Percentiles rank a stretch among this genome's conserved stretches.
Conservation (phyloP, 1,140 invertebrate genomes). For the Bacillus rossius region DNA sequence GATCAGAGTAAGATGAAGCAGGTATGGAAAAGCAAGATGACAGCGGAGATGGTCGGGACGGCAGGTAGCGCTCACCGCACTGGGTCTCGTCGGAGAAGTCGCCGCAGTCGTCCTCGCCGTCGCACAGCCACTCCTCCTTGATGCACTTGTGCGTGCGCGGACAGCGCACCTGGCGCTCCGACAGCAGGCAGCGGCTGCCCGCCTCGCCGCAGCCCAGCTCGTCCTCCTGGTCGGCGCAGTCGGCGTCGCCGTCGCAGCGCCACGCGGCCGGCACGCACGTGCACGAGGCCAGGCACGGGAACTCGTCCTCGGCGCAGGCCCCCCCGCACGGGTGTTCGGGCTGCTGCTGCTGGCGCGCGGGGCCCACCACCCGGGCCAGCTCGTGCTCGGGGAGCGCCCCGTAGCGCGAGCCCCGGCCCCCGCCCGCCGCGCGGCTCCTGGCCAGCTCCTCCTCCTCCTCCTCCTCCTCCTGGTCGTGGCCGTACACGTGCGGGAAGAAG, state of each 20-base stretch:
- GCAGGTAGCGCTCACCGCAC: conserved; percentile 65
- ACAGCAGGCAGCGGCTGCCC: conserved; percentile 48
- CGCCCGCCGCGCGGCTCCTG: neutral
- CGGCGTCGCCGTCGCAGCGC: conserved; percentile 53
- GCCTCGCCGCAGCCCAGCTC: conserved; percentile 53
- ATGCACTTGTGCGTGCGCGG: conserved; percentile 68
- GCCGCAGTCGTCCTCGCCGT: conserved; percentile 67
- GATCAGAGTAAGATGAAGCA: no score
- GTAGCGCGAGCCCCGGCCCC: neutral
- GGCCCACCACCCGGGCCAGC: neutral
- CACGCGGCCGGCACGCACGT: conserved; percentile 31
- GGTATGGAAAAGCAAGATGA: no score
- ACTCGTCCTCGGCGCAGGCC: neutral
- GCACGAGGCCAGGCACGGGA: conserved; percentile 1
- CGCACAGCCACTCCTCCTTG: conserved; percentile 68
- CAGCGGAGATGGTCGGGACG: no score
- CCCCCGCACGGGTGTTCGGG: neutral
- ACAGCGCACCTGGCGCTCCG: conserved; percentile 56
- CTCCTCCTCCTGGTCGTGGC: neutral
- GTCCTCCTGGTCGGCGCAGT: conserved; percentile 61
- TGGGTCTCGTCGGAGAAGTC: conserved; percentile 79
- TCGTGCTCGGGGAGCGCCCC: neutral
- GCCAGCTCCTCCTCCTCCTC: neutral
- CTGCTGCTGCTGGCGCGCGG: neutral
- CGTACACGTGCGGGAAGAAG: no score